A percentile compares a stretch with the other conserved stretches of the same genome.
These are phyloP conservation scores for Harpagoxenus sublaevis DNA, from an alignment of 2,888 invertebrate genomes.

Conservation along the genomic window DNA sequence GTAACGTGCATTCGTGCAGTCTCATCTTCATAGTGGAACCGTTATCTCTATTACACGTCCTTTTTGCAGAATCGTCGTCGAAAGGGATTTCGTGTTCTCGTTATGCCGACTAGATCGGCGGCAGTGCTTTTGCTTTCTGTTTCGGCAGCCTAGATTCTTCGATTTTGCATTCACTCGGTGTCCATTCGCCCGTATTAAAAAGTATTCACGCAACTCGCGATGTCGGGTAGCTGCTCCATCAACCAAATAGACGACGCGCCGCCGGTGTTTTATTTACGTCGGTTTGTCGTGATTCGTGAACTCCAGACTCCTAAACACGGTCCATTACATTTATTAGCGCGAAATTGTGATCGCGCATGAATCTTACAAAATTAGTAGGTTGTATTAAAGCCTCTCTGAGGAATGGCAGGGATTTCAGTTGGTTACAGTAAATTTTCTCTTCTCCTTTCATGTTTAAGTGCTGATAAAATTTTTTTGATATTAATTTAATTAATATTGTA, in stretches of 20 bases:
- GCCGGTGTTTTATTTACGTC: neutral
- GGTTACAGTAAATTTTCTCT: neutral
- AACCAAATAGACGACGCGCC: slow-evolving; percentile 69
- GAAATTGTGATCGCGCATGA: slow-evolving; percentile 60
- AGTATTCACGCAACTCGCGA: slow-evolving; percentile 65
- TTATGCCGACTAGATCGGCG: neutral
- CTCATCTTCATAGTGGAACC: neutral
- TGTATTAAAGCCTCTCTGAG: slow-evolving; percentile 37
- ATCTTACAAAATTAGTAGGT: slow-evolving; percentile 37
- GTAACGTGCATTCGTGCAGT: neutral
- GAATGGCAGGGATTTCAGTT: slow-evolving; percentile 7
- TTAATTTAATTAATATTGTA: slow-evolving; percentile 20
- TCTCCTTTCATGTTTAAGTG: neutral
- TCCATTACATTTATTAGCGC: slow-evolving; percentile 75
- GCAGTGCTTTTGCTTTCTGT: neutral
- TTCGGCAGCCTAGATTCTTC: neutral
- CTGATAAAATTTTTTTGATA: neutral
- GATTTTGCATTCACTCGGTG: neutral
- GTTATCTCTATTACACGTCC: slow-evolving; percentile 4
- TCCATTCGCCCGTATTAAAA: slow-evolving; percentile 67
- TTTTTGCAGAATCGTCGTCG: neutral
- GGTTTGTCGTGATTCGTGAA: slow-evolving; percentile 51
- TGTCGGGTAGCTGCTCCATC: slow-evolving; percentile 64
- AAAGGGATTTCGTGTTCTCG: neutral
- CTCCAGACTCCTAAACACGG: slow-evolving; percentile 52